Percentiles rank a stretch among this genome's conserved stretches.
These are phyloP conservation scores for Agrilus cyanescens DNA, from an alignment of 2,888 invertebrate genomes.

Conservation along the genomic window DNA sequence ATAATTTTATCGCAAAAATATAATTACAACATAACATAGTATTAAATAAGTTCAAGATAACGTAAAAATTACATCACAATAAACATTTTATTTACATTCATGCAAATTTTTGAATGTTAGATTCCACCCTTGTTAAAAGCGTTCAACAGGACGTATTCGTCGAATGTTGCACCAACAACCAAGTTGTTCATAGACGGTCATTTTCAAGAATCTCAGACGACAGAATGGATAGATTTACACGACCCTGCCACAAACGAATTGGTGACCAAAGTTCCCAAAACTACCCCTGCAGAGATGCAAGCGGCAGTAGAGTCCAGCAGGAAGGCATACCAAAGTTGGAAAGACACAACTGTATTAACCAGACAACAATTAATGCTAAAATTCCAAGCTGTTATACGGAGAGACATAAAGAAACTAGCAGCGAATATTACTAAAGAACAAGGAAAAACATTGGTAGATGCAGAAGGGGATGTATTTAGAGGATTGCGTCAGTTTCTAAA, in stretches of 20 bases:
- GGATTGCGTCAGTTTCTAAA: constrained; percentile 71
- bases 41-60: too few relatives aligned
- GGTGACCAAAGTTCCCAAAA: constrained; percentile 73
- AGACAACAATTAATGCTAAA: constrained; percentile 64
- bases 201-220: constrained; percentile 84
- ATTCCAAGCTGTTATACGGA: constrained; percentile 71
- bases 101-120: too few relatives aligned
- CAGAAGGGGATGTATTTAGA: constrained; percentile 94
- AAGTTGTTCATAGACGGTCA: constrained; percentile 95
- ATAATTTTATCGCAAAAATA: too few relatives aligned
- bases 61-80: too few relatives aligned
- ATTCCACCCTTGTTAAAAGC: constrained; percentile 5
- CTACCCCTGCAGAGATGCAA: constrained; percentile 81
- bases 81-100: too few relatives aligned
- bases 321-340: constrained; percentile 69
- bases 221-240: constrained; percentile 88
- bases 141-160: constrained; percentile 19
- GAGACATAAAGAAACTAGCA: constrained; percentile 81
- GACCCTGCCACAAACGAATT: constrained; percentile 90
- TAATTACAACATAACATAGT: too few relatives aligned
- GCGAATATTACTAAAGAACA: constrained; percentile 90
- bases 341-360: constrained; percentile 78
- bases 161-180: constrained; percentile 52
- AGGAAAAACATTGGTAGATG: constrained; percentile 93
- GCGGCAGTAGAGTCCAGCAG: constrained; percentile 78